A percentile compares a stretch with the other conserved stretches of the same genome.
These are phyloP conservation scores for Paralichthys olivaceus DNA, from an alignment of 2,113 vertebrate species.

Conservation along the genomic window DNA sequence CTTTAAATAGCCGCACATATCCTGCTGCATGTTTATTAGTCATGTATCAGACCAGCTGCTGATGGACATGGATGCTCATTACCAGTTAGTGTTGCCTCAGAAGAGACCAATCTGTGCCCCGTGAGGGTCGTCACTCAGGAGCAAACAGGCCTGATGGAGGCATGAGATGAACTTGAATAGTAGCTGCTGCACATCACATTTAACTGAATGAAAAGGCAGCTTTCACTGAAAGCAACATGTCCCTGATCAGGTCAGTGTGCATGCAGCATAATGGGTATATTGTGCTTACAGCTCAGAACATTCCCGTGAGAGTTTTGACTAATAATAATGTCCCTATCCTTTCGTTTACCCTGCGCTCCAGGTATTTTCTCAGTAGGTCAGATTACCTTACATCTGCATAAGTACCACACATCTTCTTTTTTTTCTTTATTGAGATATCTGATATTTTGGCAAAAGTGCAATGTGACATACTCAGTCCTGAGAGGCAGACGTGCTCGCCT, in stretches of 20 bases:
- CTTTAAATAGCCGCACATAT: constrained; percentile 77
- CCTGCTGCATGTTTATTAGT: constrained; percentile 81
- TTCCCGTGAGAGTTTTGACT: constrained; percentile 38
- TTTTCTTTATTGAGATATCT: constrained; percentile 69
- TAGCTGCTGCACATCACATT: constrained; percentile 46
- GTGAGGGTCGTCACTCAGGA: constrained; percentile 77
- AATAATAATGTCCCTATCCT: constrained; percentile 20
- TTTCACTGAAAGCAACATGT: constrained; percentile 7
- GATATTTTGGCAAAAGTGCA: constrained; percentile 65
- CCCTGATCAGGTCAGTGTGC: constrained; percentile 11
- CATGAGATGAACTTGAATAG: constrained; percentile 49
- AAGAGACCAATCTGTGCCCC: constrained; percentile 73
- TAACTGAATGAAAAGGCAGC: constrained; percentile 38
- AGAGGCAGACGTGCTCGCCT: constrained; percentile 35
- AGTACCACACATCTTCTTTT: constrained; percentile 47
- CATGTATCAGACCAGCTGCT: constrained; percentile 75
- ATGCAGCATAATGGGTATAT: constrained; percentile 14
- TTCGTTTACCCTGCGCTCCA: constrained; percentile 28
- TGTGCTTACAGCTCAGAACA: constrained; percentile 27
- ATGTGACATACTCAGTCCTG: constrained; percentile 29
- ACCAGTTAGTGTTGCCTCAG: constrained; percentile 83
- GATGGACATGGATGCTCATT: constrained; percentile 83
- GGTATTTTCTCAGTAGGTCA: constrained; percentile 71
- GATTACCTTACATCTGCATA: constrained; percentile 72
- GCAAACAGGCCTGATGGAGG: constrained; percentile 43